A percentile compares a stretch with the other conserved stretches of the same genome.
phyloP scores from a whole-genome alignment of 1,140 invertebrate species.

The Panulirus ornatus region DNA sequence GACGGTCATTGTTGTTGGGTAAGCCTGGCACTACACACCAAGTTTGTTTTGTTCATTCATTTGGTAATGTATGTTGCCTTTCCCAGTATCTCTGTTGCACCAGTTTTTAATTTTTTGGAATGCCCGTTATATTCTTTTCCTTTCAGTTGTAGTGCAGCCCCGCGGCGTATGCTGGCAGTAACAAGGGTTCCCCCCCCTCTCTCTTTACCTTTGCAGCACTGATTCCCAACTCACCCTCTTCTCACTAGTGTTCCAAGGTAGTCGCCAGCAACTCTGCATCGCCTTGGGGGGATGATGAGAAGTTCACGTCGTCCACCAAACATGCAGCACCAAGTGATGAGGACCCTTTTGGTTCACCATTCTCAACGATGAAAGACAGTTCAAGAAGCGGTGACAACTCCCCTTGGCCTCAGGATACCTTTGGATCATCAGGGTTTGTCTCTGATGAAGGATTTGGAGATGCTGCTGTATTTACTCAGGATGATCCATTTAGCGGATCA shows the following conservation, averaged over 20 bases:
- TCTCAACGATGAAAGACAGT: slow-evolving; percentile 43
- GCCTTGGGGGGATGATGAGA: slow-evolving; percentile 63
- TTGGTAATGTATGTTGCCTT: slow-evolving; percentile 67
- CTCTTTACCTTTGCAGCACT: slow-evolving; percentile 69
- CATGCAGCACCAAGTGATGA: slow-evolving; percentile 25
- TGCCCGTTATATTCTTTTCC: slow-evolving; percentile 54
- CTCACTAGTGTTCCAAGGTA: slow-evolving; percentile 74
- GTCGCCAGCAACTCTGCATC: slow-evolving; percentile 55
- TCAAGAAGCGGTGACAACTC: slow-evolving; percentile 50
- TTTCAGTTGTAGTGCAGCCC: slow-evolving; percentile 69
- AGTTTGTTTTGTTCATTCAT: slow-evolving; percentile 60
- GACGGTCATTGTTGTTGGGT: slow-evolving; percentile 58
- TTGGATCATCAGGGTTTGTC: slow-evolving; percentile 61
- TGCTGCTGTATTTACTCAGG: slow-evolving; percentile 38
- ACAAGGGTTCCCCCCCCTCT: slow-evolving; percentile 60
- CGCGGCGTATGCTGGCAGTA: slow-evolving; percentile 73
- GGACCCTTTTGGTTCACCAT: slow-evolving; percentile 62
- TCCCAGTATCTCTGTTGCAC: slow-evolving; percentile 16
- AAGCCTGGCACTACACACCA: slow-evolving; percentile 45
- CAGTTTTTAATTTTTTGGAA: slow-evolving; percentile 77
- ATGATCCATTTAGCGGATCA: slow-evolving; percentile 57
- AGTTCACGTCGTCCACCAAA: slow-evolving; percentile 22
- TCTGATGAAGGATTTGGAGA: slow-evolving; percentile 63
- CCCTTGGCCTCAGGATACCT: slow-evolving; percentile 60
- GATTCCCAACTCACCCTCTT: slow-evolving; percentile 70